phyloP scores from a whole-genome alignment of 2,797 vertebrate genomes.

The Thripadectes ignobilis region DNA sequence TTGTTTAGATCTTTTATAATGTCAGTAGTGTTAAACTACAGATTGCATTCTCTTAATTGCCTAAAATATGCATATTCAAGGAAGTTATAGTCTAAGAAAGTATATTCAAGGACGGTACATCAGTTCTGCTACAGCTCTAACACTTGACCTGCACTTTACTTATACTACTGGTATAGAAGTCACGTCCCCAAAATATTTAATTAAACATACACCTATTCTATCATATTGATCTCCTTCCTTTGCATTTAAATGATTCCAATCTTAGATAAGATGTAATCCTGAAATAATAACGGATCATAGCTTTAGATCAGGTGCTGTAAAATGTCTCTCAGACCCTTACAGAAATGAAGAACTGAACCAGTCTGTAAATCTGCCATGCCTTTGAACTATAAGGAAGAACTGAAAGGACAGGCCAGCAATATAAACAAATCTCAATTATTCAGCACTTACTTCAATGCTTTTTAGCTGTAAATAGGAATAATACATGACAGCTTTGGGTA shows the following conservation, averaged over 20 bases:
- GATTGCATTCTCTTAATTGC: background rate
- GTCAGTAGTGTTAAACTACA: background rate
- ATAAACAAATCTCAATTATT: constrained; percentile 28
- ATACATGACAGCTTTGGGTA: background rate
- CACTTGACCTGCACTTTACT: background rate
- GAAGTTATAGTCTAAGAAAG: background rate
- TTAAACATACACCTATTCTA: constrained; percentile 5
- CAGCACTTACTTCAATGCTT: background rate
- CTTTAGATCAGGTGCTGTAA: background rate
- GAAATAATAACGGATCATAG: background rate
- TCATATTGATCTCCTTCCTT: background rate
- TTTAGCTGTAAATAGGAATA: background rate
- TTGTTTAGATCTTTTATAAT: background rate
- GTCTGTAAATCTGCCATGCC: constrained; percentile 1
- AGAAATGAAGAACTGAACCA: background rate
- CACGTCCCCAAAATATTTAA: background rate
- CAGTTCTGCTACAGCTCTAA: background rate
- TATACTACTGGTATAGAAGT: background rate
- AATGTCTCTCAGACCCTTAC: background rate
- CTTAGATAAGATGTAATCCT: background rate
- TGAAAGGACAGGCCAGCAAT: background rate
- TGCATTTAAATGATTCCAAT: background rate
- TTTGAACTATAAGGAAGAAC: background rate
- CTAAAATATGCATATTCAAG: background rate
- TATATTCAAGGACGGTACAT: background rate